These are phyloP conservation scores for Mystacides longicornis DNA, from an alignment of 2,888 invertebrate genomes.

Conservation along the genomic window DNA sequence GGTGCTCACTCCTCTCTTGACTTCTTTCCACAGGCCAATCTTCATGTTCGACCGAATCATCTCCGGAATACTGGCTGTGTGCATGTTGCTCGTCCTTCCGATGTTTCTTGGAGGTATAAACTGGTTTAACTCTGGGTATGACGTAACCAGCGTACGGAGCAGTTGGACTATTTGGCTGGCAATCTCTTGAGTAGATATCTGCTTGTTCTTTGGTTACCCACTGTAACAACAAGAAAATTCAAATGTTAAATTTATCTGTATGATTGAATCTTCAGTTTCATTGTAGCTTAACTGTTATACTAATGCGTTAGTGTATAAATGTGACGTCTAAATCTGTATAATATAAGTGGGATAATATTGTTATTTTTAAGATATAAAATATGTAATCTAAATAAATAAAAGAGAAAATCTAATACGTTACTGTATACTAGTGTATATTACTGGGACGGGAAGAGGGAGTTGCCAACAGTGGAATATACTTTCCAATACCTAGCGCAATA, in stretches of 20 bases:
- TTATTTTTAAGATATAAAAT: no score
- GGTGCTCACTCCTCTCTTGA: slow-evolving; percentile 23
- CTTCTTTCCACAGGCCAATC: slow-evolving; percentile 29
- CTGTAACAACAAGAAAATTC: slow-evolving; percentile 30
- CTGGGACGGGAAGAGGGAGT: no score
- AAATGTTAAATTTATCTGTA: neutral
- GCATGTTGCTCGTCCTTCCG: slow-evolving; percentile 14
- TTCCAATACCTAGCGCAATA: no score
- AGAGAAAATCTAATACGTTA: no score
- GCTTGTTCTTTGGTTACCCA: slow-evolving; percentile 49
- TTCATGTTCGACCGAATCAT: neutral
- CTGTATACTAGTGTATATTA: no score
- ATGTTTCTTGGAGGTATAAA: slow-evolving; percentile 16
- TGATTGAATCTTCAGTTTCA: no score
- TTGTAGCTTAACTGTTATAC: no score
- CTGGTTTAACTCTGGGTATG: slow-evolving; percentile 11
- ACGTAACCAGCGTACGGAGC: slow-evolving; percentile 32
- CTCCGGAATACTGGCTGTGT: neutral
- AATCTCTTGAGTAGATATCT: slow-evolving; percentile 42
- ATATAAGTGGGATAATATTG: no score
- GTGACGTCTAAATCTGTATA: no score
- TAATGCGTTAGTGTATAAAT: no score
- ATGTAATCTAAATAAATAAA: no score
- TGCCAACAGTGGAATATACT: no score
- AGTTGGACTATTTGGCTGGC: slow-evolving; percentile 44